Percentiles rank a stretch among this genome's conserved stretches.
These are phyloP conservation scores for Erpornis zantholeuca DNA, from an alignment of 2,113 vertebrate species.

Conservation along the genomic window DNA sequence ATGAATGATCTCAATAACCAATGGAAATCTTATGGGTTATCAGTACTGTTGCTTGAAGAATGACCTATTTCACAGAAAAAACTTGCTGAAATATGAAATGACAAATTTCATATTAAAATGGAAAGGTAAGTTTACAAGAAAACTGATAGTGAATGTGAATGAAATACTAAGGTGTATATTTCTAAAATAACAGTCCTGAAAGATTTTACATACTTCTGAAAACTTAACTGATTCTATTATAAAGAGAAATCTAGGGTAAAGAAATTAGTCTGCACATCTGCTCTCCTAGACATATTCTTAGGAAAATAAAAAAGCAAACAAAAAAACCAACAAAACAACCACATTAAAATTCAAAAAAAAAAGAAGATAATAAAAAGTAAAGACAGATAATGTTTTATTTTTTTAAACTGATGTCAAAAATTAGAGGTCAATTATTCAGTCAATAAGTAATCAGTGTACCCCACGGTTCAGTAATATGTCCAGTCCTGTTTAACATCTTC, in stretches of 20 bases:
- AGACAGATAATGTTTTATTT: background rate
- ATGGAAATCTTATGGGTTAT: background rate
- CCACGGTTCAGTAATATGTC: background rate
- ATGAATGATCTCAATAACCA: background rate
- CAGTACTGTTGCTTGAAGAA: background rate
- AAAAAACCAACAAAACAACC: fast-evolving
- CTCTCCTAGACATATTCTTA: background rate
- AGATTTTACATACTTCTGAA: background rate
- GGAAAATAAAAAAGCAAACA: background rate
- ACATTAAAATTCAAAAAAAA: background rate
- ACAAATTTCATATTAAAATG: background rate
- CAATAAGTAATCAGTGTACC: background rate
- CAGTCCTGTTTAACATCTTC: background rate
- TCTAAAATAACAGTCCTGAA: background rate
- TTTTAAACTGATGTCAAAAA: background rate
- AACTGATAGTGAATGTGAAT: background rate
- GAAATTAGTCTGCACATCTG: background rate
- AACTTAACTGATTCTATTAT: background rate
- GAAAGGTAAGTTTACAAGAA: background rate
- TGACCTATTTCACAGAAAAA: background rate
- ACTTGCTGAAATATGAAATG: background rate
- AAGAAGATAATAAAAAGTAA: background rate
- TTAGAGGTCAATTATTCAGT: background rate
- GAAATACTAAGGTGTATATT: background rate
- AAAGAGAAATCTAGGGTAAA: background rate